Evolutionary conservation across 2,113 vertebrate genomes (phyloP).

Genomic region (Saccopteryx bilineata): DNA sequence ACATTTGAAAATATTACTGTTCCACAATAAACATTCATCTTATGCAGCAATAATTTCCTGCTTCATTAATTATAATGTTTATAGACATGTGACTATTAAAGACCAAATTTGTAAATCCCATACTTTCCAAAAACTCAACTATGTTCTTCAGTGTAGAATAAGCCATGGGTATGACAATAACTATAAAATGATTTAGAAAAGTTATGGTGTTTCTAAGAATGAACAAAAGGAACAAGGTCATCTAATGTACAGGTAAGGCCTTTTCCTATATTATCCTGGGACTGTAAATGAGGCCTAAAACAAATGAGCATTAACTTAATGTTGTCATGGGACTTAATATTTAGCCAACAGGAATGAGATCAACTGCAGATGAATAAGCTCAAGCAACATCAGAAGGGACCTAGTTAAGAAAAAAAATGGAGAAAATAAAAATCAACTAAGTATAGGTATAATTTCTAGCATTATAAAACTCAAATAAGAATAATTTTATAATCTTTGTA

Average conservation of each 20-base stretch:
- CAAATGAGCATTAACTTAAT: slow-evolving; percentile 67
- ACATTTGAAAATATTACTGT: slow-evolving; percentile 77
- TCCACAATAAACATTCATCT: slow-evolving; percentile 75
- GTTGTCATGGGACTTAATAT: slow-evolving; percentile 73
- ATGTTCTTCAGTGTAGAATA: slow-evolving; percentile 80
- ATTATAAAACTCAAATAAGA: slow-evolving; percentile 70
- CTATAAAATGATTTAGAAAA: slow-evolving; percentile 73
- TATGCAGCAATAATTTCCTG: slow-evolving; percentile 75
- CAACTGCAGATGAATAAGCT: slow-evolving; percentile 79
- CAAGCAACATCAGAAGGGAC: slow-evolving; percentile 82
- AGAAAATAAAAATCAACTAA: slow-evolving; percentile 73
- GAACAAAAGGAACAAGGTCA: slow-evolving; percentile 50
- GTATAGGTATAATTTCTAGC: slow-evolving; percentile 58
- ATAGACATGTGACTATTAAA: slow-evolving; percentile 59
- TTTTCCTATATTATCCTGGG: slow-evolving; percentile 28
- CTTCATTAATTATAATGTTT: slow-evolving; percentile 64
- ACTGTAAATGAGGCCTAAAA: slow-evolving; percentile 63
- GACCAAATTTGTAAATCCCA: slow-evolving; percentile 81
- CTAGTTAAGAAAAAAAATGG: slow-evolving; percentile 67
- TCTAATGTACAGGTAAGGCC: background rate
- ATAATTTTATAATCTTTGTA: slow-evolving; percentile 58
- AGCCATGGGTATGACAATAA: slow-evolving; percentile 62
- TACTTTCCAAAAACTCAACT: slow-evolving; percentile 82
- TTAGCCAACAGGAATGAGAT: slow-evolving; percentile 77
- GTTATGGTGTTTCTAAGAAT: slow-evolving; percentile 2